Base-by-base conservation (phyloP, 2,113 vertebrate genomes). In the Columba janthina region DNA sequence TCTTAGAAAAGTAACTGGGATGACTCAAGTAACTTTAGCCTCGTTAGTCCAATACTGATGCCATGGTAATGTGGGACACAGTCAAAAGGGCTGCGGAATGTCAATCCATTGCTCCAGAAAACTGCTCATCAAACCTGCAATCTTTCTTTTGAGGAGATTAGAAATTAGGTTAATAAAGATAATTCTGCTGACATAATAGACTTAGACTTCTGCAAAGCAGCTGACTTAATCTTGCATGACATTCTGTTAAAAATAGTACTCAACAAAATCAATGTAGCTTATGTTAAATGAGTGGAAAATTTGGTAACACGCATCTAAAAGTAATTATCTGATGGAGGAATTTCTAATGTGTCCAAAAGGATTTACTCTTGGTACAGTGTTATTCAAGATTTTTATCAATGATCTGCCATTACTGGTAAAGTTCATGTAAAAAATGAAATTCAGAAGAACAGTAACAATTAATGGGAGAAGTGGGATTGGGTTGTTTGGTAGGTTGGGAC, bases 151-250 rank as follows among this genome's bases (percentile, higher is more conserved):
- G 62, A 50, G 44, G 50, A 42, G 74, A 71, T 80, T 72, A 26
- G 72, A 11, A 79, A 72, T 88, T 44, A 44, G 38, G 74, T 82
- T 95, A 89, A 75, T 81, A 72, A 85, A 82, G 50, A 66, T 65
- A 82, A 93, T 93, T 79, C 53, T 85, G 81, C 90, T 91, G 90
- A 94, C 88, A 90, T 94, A 75, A 95, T 82, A 82, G 46, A 65
- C 60, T 60, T 54, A 62, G 84, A 46, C 58, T 88, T 79, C 85
- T 82, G 53, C 92, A 89, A 78, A 82, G 78, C 70, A 79, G 76
- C 61, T 85, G 66, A 72, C 66, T 93, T 93, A 72, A 96, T 93
- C 81, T 87, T 40, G 73, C 53, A 7, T 93, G 92, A 84, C 88
- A 64, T 85, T 78, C 74, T 85, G 78, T 72, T 97, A 88, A 94